phyloP scores from a whole-genome alignment of 2,888 invertebrate genomes.

The Microplitis deprimator region DNA sequence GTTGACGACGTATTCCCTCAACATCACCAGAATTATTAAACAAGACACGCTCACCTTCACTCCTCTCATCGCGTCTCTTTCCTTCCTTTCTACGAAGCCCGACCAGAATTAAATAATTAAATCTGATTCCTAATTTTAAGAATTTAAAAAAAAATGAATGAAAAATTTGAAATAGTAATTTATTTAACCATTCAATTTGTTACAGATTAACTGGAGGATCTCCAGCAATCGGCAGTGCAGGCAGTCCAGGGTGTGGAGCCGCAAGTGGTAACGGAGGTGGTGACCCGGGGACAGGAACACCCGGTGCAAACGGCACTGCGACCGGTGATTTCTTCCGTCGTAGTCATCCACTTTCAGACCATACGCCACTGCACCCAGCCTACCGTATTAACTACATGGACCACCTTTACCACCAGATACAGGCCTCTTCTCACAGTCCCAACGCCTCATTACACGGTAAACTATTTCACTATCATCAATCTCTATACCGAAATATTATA shows the following conservation, averaged over 20 bases:
- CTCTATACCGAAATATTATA: too few relatives aligned
- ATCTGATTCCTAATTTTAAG: background rate
- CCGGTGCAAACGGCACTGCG: constrained; percentile 74
- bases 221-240: constrained; percentile 63
- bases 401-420: constrained; percentile 82
- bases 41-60: constrained; percentile 10
- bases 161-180: background rate
- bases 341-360: constrained; percentile 78
- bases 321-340: constrained; percentile 76
- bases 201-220: constrained; percentile 66
- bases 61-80: background rate
- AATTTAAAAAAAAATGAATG: background rate
- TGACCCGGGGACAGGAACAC: constrained; percentile 67
- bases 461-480: constrained; percentile 45
- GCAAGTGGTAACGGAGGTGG: constrained; percentile 67
- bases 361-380: constrained; percentile 78
- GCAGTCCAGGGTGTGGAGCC: constrained; percentile 70
- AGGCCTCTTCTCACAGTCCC: constrained; percentile 76
- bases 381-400: constrained; percentile 86
- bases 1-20: constrained; percentile 12
- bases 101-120: too few relatives aligned
- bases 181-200: constrained; percentile 38
- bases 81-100: too few relatives aligned
- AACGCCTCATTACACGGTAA: constrained; percentile 81
- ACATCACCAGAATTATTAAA: constrained; percentile 15